Conservation (phyloP, 1,140 invertebrate species). For the Scaptomyza pallida region DNA sequence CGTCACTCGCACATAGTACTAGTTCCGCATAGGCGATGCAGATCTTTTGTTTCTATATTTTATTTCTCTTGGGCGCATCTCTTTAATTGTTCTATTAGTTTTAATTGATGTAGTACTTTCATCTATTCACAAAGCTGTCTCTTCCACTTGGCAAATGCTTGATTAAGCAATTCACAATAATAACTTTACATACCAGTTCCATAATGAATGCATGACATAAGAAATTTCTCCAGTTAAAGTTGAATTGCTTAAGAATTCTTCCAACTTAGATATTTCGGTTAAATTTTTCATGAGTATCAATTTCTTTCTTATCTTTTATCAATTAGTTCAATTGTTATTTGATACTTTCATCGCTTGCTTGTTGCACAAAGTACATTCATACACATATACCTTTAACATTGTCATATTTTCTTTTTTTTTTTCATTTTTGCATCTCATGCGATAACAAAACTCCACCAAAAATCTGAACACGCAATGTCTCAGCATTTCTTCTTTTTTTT, state of each 20-base stretch:
- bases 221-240: not conserved
- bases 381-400: not conserved
- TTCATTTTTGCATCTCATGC: constrained; percentile 10
- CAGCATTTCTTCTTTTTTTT: constrained; percentile 14
- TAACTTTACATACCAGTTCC: constrained; percentile 1
- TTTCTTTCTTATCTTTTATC: constrained; percentile 18
- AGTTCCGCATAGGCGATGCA: constrained; percentile 43
- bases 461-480: not conserved
- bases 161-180: constrained; percentile 38
- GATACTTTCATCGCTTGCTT: not conserved
- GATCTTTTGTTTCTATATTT: constrained; percentile 50
- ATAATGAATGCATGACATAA: not conserved
- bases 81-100: constrained; percentile 80
- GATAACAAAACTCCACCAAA: not conserved
- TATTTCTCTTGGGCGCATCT: constrained; percentile 60
- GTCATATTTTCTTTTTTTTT: constrained; percentile 5
- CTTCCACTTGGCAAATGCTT: constrained; percentile 57
- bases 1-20: constrained; percentile 45
- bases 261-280: too few relatives aligned
- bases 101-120: constrained; percentile 73
- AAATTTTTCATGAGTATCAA: not conserved
- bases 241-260: not conserved
- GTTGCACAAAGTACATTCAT: not conserved
- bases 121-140: constrained; percentile 21
- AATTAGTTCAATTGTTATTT: constrained; percentile 24